phyloP scores from a whole-genome alignment of 35 echinoderm and acorn worm genomes.

The Stichopus chloronotus region DNA sequence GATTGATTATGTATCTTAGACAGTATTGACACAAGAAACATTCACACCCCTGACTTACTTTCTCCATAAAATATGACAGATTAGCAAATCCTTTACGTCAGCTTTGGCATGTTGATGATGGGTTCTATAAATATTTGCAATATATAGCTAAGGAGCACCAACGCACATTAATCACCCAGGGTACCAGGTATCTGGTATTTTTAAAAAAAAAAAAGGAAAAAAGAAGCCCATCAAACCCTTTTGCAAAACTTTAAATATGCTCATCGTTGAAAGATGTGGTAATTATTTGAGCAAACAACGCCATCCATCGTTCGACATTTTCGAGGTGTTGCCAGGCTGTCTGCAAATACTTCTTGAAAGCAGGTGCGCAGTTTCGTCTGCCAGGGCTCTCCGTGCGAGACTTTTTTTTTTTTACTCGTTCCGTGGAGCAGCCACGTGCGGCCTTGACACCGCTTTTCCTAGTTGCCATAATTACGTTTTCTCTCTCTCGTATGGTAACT shows the following conservation, averaged over 20 bases:
- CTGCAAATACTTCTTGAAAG: slow-evolving; percentile 35
- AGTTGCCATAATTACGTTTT: slow-evolving; percentile 5
- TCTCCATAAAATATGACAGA: too few species aligned
- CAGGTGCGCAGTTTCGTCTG: slow-evolving; percentile 6
- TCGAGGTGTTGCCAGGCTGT: slow-evolving; percentile 23
- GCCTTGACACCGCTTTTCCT: too few species aligned
- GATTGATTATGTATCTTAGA: too few species aligned
- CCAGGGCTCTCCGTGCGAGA: slow-evolving; percentile 10
- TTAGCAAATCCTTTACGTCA: too few species aligned
- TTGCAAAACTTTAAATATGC: not conserved
- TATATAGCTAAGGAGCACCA: not conserved
- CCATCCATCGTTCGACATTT: not conserved
- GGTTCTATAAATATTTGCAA: too few species aligned
- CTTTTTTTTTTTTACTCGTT: not conserved
- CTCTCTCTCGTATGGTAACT: not conserved
- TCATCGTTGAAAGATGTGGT: not conserved
- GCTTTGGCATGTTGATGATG: too few species aligned
- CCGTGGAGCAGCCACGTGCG: not conserved
- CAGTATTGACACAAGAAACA: too few species aligned
- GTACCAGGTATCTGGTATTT: not conserved
- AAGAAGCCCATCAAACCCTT: not conserved
- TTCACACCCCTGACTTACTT: too few species aligned
- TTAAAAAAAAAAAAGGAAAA: not conserved
- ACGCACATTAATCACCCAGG: not conserved
- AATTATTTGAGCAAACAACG: slow-evolving; percentile 3